Conservation (phyloP, 2,797 vertebrate genomes). For the Cottoperca gobio region DNA sequence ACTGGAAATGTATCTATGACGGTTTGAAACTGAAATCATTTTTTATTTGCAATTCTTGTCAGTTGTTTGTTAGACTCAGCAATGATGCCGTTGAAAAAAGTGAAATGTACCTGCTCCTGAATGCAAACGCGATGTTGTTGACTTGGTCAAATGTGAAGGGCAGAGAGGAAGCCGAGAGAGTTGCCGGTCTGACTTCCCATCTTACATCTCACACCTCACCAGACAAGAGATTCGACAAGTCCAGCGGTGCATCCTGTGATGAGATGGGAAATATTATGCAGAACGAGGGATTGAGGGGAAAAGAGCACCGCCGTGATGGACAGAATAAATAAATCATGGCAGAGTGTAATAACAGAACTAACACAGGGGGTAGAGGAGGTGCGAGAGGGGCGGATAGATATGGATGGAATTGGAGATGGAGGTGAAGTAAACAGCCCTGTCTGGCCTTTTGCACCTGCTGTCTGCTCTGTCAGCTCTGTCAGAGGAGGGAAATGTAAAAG, state of each 20-base stretch:
- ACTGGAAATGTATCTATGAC: background rate
- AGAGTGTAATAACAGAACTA: constrained; percentile 38
- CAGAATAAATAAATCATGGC: constrained; percentile 54
- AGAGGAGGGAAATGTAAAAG: background rate
- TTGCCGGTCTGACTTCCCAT: constrained; percentile 17
- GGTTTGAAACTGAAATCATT: background rate
- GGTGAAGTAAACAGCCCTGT: constrained; percentile 5
- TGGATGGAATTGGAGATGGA: constrained; percentile 19
- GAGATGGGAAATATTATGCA: constrained; percentile 53
- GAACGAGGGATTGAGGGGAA: constrained; percentile 5
- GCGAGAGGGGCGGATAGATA: background rate
- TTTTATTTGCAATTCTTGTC: background rate
- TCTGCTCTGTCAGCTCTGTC: constrained; percentile 31
- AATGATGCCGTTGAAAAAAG: background rate
- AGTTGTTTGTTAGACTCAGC: background rate
- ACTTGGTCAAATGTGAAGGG: constrained; percentile 34
- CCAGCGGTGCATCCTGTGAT: constrained; percentile 21
- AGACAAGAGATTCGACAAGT: constrained; percentile 27
- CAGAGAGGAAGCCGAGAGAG: constrained; percentile 6
- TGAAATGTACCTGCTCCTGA: background rate
- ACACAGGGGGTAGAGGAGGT: background rate
- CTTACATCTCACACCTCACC: constrained; percentile 30
- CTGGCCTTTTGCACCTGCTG: constrained; percentile 3
- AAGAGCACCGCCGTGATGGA: constrained; percentile 43
- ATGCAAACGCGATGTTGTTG: constrained; percentile 10